phyloP scores from a whole-genome alignment of 2,113 vertebrate species.

The Cervus canadensis region DNA sequence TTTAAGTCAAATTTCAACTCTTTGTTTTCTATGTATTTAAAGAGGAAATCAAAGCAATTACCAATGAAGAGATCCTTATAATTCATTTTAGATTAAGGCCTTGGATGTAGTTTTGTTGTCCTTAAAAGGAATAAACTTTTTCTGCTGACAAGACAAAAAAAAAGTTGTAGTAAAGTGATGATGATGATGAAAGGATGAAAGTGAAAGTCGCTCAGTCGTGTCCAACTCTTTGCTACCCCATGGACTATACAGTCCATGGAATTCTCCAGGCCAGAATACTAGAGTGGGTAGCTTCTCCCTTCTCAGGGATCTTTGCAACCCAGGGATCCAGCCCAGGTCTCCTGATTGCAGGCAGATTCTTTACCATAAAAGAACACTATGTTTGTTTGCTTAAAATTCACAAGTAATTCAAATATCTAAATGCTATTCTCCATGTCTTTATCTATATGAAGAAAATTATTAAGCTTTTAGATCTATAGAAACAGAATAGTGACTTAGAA shows the following conservation, averaged over 20 bases:
- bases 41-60: neutral
- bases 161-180: neutral
- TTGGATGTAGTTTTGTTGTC: neutral
- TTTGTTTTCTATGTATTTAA: neutral
- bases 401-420: neutral
- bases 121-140: neutral
- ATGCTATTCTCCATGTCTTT: neutral
- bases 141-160: neutral
- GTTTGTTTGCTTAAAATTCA: neutral
- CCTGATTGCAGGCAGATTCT: neutral
- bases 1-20: neutral
- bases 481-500: neutral
- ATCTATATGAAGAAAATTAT: neutral
- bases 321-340: neutral
- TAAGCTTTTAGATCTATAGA: neutral
- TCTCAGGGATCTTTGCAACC: neutral
- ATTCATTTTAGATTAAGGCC: neutral
- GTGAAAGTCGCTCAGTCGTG: accelerated
- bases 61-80: neutral
- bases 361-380: neutral
- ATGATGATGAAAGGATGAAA: neutral
- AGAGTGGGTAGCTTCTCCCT: neutral
- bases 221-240: neutral
- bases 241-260: neutral
- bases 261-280: neutral